Evolutionary conservation across 1,140 invertebrate species (phyloP), one percentile per base, ranked within the genome.

Genomic region (Conopomorpha cramerella): DNA sequence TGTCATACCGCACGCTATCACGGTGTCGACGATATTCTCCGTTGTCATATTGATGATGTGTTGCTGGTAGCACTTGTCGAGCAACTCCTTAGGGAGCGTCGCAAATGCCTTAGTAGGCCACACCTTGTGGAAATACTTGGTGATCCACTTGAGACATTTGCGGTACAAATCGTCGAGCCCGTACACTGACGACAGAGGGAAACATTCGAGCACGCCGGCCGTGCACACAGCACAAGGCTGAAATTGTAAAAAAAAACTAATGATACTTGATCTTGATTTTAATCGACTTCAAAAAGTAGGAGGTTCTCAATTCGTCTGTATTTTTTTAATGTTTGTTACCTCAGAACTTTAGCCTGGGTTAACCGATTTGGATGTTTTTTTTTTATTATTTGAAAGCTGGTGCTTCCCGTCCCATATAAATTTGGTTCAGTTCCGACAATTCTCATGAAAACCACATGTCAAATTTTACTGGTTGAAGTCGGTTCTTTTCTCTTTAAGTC

Each of bases 81-180:
- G 79, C 0, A 95, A 73, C 51, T 93, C 90, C 17, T 86, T 80
- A 0, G 91, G 90, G 29, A 95, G 64, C 38, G 85, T 83, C 0
- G 90, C 88, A 70, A 95, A 94, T 12, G 87, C 82, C 50, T 92
- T 89, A 0, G 88, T 92, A 0, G 91, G 87, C 92, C 92, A 95
- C 16, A 95, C 87, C 51, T 86, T 82, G 6, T 88, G 81, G 58
- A 93, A 93, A 67, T 95, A 82, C 46, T 87, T 86, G 1, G 89
- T 92, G 4, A 93, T 87, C 92, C 92, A 95, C 39, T 85, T 80
- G 11, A 94, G 63, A 55, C 89, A 91, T 68, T 90, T 92, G 36
- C 89, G 81, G 62, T 93, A 90, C 1, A 96, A 76, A 59, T 94
- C 92, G 52, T 92, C 90, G n/a, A 95, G 74, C 2, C 90, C 89